Evolutionary conservation across 2,113 vertebrate species (phyloP), one percentile per base, ranked within the genome.

Genomic region (Ranitomeya variabilis): DNA sequence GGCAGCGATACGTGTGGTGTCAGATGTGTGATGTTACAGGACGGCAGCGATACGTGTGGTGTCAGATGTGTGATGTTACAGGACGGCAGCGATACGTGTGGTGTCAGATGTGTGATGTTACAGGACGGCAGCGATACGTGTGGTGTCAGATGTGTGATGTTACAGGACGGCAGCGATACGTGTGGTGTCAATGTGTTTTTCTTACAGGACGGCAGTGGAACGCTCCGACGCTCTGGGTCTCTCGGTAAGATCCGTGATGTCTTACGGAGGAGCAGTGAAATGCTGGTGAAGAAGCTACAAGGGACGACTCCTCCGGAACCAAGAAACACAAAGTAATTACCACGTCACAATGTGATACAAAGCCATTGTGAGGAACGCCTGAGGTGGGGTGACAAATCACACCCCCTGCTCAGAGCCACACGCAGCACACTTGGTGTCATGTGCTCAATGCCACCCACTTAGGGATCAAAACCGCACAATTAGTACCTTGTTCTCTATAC

Each of bases 271-370:
- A 99, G 98, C 96, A 99, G 98, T 3, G 98, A 99, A 91, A 92
- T 99, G 93, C 91, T 99, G 92, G 98, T 99, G 91, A 98, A 97
- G 94, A 99, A 97, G 85, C 96, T 99, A 86, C 98, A 99, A 91
- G 97, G 97, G 64, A 97, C 95, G 0, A 96, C 94, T 6, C 96
- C 97, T 1, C 94, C 96, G 69, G 94, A 97, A 52, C 95, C 95
- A 19, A 96, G 96, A 91, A 97, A 91, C 89, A 92, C 91, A 86
- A 97, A 92, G 97, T 97, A 91, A 83, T 54, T 71, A 73, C 4
- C n/a, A 13, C 5, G 51, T 19, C 19, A 31, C 26, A 31, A 31
- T 31, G 26, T 31, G 26, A 31, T 31, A 71, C 71, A 18, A 26
- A 4, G 18, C 21, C 3, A 1, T 18, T 4, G 62, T 18, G 16